phyloP scores from a whole-genome alignment of 2,113 vertebrate species.

The Labrus mixtus region DNA sequence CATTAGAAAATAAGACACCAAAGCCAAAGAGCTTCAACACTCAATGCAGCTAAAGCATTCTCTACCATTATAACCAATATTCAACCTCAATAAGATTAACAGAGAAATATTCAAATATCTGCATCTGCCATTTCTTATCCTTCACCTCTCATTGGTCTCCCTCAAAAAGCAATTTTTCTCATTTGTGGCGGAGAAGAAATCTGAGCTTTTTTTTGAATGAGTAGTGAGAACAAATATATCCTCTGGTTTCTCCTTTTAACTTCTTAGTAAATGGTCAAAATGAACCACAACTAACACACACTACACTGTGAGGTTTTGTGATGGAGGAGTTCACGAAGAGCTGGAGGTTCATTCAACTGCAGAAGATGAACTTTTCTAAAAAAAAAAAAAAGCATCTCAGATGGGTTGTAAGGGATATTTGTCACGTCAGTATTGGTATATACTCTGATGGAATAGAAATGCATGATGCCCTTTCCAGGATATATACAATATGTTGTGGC shows the following conservation, averaged over 20 bases:
- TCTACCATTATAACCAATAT: background rate
- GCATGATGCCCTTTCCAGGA: slow-evolving; percentile 15
- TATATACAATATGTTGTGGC: slow-evolving; percentile 20
- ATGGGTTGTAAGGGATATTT: slow-evolving; percentile 13
- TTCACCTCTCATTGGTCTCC: slow-evolving; percentile 15
- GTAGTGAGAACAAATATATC: background rate
- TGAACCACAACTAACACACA: background rate
- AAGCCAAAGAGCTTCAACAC: background rate
- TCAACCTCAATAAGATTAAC: background rate
- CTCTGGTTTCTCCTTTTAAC: slow-evolving; percentile 3
- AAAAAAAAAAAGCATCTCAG: slow-evolving; percentile 15
- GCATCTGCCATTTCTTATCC: background rate
- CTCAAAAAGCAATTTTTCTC: slow-evolving; percentile 20
- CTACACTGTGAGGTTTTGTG: background rate
- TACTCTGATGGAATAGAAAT: slow-evolving; percentile 34
- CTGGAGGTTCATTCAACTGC: slow-evolving; percentile 19
- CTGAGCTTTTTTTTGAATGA: background rate
- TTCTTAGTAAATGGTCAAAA: background rate
- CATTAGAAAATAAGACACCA: background rate
- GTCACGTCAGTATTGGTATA: background rate
- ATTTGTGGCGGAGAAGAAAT: background rate
- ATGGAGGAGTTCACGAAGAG: background rate
- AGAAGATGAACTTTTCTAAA: slow-evolving; percentile 38
- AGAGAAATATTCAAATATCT: too few relatives aligned
- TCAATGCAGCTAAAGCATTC: background rate